Base-by-base conservation (phyloP, 2,888 invertebrate genomes). In the Agrotis puta region DNA sequence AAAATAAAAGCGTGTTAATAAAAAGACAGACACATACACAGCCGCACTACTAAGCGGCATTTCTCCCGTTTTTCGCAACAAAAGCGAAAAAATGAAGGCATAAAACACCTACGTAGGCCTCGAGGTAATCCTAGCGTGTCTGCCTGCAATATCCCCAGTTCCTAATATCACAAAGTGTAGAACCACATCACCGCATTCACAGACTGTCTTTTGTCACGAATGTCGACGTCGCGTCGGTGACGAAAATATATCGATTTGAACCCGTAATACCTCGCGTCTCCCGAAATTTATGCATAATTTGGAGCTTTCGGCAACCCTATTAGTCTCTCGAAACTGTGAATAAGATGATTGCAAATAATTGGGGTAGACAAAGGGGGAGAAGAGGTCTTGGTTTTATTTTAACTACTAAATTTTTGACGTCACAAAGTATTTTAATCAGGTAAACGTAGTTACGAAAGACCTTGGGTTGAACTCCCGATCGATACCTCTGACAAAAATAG, bases 251-350 rank as follows among this genome's bases (percentile, higher is more conserved):
- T 81, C 80, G 81, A 81, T 81, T 72, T 65, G 48, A 18, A 45
- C 53, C 58, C 33, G 43, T 53, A 56, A 56, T n/a, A 57, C 33
- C 68, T 65, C 59, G 53, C 16, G n/a, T 66, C 63, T 59, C 62
- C 61, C 43, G 20, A 70, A 68, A 45, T 73, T 64, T 45, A 76
- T 68, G 81, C 83, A 81, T 80, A 81, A 81, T 81, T 83, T 83
- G 53, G 14, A 63, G 56, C 58, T 79, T 59, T 39, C 54, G 43
- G 20, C 54, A 63, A 66, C 27, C 39, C 71, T 61, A 73, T 79
- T 76, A 70, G 50, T 58, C 39, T 64, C 33, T 54, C 43, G 13
- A 61, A 57, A 48, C 33, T 57, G 24, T 24, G 51, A 59, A 27
- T 59, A 66, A 57, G 22, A 24, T 53, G 45, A 64, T 79, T 56